A percentile compares a stretch with the other conserved stretches of the same genome.
Conservation (phyloP, 2,888 invertebrate species). For the Cataglyphis albicans region DNA sequence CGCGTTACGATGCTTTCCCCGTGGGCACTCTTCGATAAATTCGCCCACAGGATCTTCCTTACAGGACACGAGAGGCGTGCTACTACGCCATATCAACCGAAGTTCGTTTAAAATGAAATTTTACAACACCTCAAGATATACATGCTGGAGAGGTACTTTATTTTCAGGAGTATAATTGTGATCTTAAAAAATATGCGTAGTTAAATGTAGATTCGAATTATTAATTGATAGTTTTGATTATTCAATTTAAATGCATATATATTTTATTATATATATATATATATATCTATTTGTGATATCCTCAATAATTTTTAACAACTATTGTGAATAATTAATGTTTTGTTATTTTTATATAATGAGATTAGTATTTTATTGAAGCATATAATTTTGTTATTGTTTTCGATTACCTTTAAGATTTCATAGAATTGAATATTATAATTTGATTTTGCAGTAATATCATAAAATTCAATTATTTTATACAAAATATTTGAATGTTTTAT, state of each 20-base stretch:
- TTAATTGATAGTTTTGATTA: constrained; percentile 5
- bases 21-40: constrained; percentile 57
- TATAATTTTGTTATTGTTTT: neutral
- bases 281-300: neutral
- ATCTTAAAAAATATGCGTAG: neutral
- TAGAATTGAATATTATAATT: neutral
- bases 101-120: constrained; percentile 45
- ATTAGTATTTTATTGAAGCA: neutral
- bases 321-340: neutral
- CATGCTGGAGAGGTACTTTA: neutral
- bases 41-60: constrained; percentile 53
- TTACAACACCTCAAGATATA: neutral
- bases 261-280: neutral
- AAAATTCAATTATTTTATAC: neutral
- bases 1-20: constrained; percentile 56
- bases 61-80: constrained; percentile 47
- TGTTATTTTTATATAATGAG: neutral
- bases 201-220: constrained; percentile 23
- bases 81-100: constrained; percentile 26
- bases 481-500: neutral
- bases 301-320: neutral
- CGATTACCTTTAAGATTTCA: neutral
- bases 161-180: constrained; percentile 9
- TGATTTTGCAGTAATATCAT: neutral
- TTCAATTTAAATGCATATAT: constrained; percentile 10